A percentile compares a stretch with the other conserved stretches of the same genome.
phyloP scores from a whole-genome alignment of 2,113 vertebrate genomes.

The Rhea pennata region DNA sequence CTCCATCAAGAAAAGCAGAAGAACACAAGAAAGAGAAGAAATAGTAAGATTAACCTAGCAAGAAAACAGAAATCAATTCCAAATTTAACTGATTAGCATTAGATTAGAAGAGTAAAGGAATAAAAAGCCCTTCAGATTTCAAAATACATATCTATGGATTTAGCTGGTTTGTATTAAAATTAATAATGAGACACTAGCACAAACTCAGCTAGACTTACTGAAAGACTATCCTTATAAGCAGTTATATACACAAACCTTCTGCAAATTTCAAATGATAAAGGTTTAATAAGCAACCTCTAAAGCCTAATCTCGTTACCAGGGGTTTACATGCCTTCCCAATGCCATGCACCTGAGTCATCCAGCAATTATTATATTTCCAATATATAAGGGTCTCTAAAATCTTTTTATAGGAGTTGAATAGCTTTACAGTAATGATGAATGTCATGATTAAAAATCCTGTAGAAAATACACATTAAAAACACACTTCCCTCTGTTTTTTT shows the following conservation, averaged over 20 bases:
- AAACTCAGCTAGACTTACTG: not conserved
- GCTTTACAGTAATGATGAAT: not conserved
- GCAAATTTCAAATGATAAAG: not conserved
- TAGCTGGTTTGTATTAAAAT: not conserved
- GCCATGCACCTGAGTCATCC: not conserved
- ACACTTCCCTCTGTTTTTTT: not conserved
- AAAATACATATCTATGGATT: not conserved
- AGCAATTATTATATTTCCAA: not conserved
- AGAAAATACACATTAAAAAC: not conserved
- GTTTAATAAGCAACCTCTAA: not conserved
- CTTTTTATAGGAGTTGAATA: not conserved
- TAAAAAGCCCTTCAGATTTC: not conserved
- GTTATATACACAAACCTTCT: not conserved
- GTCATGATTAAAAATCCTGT: not conserved
- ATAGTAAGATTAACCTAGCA: not conserved
- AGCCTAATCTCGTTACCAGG: not conserved
- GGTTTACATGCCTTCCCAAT: not conserved
- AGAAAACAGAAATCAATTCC: not conserved
- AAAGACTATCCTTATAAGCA: not conserved
- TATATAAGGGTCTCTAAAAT: not conserved
- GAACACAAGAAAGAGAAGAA: not conserved
- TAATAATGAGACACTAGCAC: not conserved
- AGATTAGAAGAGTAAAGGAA: not conserved
- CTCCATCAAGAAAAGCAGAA: constrained; percentile 72
- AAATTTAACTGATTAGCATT: not conserved